These are phyloP conservation scores for Butorides virescens DNA, from an alignment of 2,113 vertebrate genomes.

Conservation along the genomic window DNA sequence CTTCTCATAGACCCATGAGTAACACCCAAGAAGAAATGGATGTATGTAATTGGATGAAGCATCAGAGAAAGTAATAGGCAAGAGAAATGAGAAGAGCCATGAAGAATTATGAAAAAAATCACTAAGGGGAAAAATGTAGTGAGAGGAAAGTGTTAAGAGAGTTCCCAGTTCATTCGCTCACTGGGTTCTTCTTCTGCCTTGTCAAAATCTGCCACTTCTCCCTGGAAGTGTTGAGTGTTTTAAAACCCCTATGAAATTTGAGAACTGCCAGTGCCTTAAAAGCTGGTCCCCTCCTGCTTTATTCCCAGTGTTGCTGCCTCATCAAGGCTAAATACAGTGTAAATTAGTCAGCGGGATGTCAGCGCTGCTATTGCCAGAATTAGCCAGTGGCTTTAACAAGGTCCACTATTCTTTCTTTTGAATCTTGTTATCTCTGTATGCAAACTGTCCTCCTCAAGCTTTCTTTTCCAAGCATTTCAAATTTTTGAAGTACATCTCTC, in stretches of 20 bases:
- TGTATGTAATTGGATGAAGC: not conserved
- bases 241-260: not conserved
- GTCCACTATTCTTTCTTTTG: constrained; percentile 17
- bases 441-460: not conserved
- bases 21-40: not conserved
- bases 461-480: not conserved
- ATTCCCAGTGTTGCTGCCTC: not conserved
- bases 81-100: not conserved
- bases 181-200: not conserved
- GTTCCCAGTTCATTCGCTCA: not conserved
- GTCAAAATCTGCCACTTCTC: not conserved
- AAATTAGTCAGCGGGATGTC: not conserved
- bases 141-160: not conserved
- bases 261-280: not conserved
- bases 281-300: not conserved
- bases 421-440: not conserved
- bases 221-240: not conserved
- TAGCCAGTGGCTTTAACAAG: not conserved
- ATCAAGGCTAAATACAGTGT: not conserved
- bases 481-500: not conserved
- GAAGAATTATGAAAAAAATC: not conserved
- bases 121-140: not conserved
- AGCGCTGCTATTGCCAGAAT: not conserved
- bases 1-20: not conserved
- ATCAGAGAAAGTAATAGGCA: not conserved